Evolutionary conservation across 2,888 invertebrate genomes (phyloP).

Genomic region (Acleris cristana): DNA sequence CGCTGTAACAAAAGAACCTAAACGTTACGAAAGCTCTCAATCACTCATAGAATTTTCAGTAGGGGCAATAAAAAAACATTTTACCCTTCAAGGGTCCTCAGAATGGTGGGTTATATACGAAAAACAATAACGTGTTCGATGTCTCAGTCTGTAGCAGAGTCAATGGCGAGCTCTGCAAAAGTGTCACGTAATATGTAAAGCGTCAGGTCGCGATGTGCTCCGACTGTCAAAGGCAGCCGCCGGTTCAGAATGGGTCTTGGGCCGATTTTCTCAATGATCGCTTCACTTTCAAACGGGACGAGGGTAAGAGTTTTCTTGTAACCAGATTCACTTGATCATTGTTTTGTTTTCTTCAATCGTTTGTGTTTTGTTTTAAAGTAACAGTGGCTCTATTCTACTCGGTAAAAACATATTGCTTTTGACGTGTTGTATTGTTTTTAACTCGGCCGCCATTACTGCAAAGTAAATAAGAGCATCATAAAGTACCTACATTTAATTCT

Average conservation of each 20-base stretch:
- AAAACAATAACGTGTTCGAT: conserved; percentile 78
- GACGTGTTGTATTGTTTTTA: too few species aligned
- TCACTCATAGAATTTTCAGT: conserved; percentile 69
- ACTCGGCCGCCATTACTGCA: too few species aligned
- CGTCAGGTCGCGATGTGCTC: conserved; percentile 80
- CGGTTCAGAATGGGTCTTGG: conserved; percentile 64
- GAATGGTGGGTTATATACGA: conserved; percentile 64
- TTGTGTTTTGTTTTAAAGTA: not conserved
- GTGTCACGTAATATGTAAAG: conserved; percentile 83
- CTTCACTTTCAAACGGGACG: conserved; percentile 64
- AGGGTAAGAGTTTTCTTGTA: conserved; percentile 55
- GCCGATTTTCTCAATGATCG: conserved; percentile 71
- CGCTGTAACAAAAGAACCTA: conserved; percentile 36
- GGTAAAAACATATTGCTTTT: too few species aligned
- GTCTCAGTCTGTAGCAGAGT: conserved; percentile 79
- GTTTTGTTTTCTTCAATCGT: conserved; percentile 23
- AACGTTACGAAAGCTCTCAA: conserved; percentile 49
- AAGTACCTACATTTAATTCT: too few species aligned
- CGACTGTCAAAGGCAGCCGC: conserved; percentile 78
- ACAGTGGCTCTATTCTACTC: not conserved
- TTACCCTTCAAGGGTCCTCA: conserved; percentile 59
- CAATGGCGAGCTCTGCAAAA: conserved; percentile 78
- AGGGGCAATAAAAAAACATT: conserved; percentile 69
- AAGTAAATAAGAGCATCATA: too few species aligned
- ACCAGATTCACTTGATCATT: conserved; percentile 49